phyloP scores from a whole-genome alignment of 2,113 vertebrate species.

The Leptocoma aspasia region DNA sequence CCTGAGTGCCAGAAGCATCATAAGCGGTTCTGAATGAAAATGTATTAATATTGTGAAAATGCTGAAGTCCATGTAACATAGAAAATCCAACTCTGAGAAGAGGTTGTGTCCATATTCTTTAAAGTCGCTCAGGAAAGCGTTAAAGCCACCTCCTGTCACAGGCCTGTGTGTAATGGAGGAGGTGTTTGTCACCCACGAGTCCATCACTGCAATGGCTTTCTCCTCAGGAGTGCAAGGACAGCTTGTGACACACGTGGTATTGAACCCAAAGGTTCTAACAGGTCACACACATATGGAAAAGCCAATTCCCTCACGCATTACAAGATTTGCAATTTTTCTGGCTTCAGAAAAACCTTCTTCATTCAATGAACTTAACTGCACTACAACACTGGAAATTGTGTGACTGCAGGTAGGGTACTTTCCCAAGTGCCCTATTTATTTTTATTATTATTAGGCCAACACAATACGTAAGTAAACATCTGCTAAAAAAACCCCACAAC shows the following conservation, averaged over 20 bases:
- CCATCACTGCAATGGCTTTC: not conserved
- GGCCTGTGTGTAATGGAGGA: not conserved
- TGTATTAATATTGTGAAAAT: not conserved
- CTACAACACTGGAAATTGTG: not conserved
- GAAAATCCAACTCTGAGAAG: not conserved
- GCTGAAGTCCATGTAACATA: not conserved
- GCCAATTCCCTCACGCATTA: not conserved
- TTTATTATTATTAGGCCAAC: not conserved
- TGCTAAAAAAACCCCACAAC: fast-evolving
- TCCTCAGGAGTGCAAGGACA: not conserved
- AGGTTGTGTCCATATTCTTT: not conserved
- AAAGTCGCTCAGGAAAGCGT: not conserved
- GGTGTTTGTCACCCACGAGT: not conserved
- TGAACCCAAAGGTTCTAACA: not conserved
- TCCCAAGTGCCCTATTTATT: no score
- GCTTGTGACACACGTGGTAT: not conserved
- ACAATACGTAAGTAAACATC: not conserved
- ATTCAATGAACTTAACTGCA: not conserved
- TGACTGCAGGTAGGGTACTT: not conserved
- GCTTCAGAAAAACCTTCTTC: not conserved
- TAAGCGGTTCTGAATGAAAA: not conserved
- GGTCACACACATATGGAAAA: not conserved
- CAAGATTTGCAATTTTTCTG: not conserved
- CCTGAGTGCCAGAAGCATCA: not conserved
- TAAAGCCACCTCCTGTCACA: not conserved